Evolutionary conservation across 2,888 invertebrate species (phyloP), one percentile per base, ranked within the genome.

Genomic region (Melipona beecheii): DNA sequence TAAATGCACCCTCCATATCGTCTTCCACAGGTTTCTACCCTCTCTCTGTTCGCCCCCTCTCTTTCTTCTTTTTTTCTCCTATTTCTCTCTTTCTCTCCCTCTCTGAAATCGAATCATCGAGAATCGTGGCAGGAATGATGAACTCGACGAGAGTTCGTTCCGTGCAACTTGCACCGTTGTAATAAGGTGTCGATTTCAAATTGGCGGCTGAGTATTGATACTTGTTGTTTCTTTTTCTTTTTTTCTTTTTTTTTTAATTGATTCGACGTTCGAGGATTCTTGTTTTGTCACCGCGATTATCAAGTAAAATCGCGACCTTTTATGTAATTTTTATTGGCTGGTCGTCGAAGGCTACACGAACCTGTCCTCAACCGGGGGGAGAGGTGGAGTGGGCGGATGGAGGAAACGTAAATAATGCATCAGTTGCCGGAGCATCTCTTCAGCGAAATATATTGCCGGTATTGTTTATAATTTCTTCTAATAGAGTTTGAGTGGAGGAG

Each of bases 401-500:
- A 4, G n/a, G n/a, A n/a, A 54, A 50, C 60, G 68, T 43, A 71
- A 79, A 75, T 54, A 75, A 66, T 27, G 49, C 31, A 31, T 54
- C 49, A 15, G 27, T 31, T 31, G 21, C 17, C 15, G 17, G 6
- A 9, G 13, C 19, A 21, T 50, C 43, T 21, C 50, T 13, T 11
- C 4, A 9, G 24, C 15, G n/a, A 68, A 75, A 9, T 80, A 76
- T 75, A 75, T 68, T 62, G 68, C 27, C 49, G 31, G 11, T 27
- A 54, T 62, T 79, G 75, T 72, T 83, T 54, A 58, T 56, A 73
- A 78, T 70, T 81, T 74, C 72, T 52, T 66, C 19, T 19, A 68
- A 56, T 17, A 69, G 56, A 69, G 75, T 52, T 68, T 31, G 75
- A 69, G 13, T 21, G 2, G 21, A 52, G 52, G 24, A n/a, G 36